These are phyloP conservation scores for Mastomys coucha DNA, from an alignment of 2,113 vertebrate species.

Conservation along the genomic window DNA sequence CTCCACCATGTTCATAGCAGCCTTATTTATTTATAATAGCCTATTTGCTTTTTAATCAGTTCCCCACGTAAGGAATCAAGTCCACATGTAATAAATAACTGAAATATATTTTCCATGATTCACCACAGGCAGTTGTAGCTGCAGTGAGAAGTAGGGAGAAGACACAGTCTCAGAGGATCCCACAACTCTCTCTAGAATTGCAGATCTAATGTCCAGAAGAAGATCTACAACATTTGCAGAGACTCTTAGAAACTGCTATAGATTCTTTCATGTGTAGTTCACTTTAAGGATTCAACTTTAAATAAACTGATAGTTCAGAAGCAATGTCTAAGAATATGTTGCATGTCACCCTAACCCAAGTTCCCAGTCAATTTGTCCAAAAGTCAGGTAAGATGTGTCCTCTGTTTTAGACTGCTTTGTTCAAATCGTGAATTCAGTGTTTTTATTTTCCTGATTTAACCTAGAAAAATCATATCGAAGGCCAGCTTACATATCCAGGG, in stretches of 20 bases:
- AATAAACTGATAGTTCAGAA: background rate
- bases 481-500: too few relatives aligned
- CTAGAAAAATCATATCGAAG: background rate
- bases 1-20: too few relatives aligned
- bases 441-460: background rate
- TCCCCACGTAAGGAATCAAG: background rate
- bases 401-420: background rate
- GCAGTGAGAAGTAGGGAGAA: background rate
- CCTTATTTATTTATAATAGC: too few relatives aligned
- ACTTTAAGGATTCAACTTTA: background rate
- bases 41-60: background rate
- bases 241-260: background rate
- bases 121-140: background rate
- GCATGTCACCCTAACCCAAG: background rate
- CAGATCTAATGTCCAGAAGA: background rate
- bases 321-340: background rate
- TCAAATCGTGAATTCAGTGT: background rate
- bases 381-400: background rate
- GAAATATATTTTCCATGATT: background rate
- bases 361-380: background rate
- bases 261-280: background rate
- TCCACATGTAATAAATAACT: background rate
- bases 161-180: background rate
- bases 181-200: background rate
- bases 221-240: background rate